Evolutionary conservation across 2,113 vertebrate genomes (phyloP), one percentile per base, ranked within the genome.

Genomic region (Pavo muticus): DNA sequence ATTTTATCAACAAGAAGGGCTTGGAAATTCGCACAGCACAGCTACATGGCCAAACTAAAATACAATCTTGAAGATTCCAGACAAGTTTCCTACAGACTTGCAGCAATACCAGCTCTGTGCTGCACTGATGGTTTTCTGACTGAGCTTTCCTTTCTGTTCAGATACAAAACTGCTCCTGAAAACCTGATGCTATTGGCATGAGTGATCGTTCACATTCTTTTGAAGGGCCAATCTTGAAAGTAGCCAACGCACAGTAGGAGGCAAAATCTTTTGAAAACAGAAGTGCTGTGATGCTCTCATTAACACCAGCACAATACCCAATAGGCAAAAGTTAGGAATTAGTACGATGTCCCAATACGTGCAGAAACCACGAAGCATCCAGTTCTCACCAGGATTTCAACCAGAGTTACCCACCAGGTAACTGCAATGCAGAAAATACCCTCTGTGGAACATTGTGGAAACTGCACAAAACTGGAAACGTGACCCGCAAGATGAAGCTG

Each of bases 331-430:
- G 68, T 32, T 13, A 70, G 40, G 40, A 78, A 71, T 57, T 5
- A n/a, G 9, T 1, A 21, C 12, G 17, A 59, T 1, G 0, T 8
- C 61, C 57, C 70, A 82, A 54, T 5, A 5, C 1, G 13, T 2
- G 4, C 18, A 82, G 37, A 63, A 78, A 72, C 18, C 30, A 32
- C 11, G 14, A 72, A 70, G 23, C 23, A 47, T 27, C 45, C 24
- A 24, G 12, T 25, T 40, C 44, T 40, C 65, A 15, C 9, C 3
- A n/a, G 9, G 35, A 61, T 59, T 90, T 78, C 65, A 78, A 39
- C 18, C 35, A 44, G 16, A 35, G 48, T 48, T 50, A 27, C 23
- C 74, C 2, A 1, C 16, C 14, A 15, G 1, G 10, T 25, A 60
- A 42, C 18, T 17, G 39, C 14, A 50, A 11, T 18, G n/a, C 52